phyloP scores from a whole-genome alignment of 2,888 invertebrate genomes.

The Melolontha melolontha region DNA sequence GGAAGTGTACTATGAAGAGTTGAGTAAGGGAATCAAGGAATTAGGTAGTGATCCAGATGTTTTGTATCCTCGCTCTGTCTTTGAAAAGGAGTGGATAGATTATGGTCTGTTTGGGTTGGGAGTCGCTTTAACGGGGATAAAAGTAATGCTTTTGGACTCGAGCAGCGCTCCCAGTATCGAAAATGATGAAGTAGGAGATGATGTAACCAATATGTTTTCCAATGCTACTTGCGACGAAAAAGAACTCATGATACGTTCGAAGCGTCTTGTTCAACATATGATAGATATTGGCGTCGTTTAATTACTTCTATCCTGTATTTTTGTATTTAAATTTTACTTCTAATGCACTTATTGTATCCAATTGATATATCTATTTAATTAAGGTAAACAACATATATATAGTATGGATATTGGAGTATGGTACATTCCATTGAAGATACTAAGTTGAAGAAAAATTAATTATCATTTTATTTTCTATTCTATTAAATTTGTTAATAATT shows the following conservation, averaged over 20 bases:
- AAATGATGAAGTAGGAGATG: neutral
- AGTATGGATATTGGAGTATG: too few species aligned
- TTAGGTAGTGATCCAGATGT: conserved; percentile 17
- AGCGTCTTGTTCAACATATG: neutral
- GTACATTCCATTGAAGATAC: too few species aligned
- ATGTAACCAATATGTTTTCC: neutral
- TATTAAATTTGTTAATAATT: too few species aligned
- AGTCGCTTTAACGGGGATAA: neutral
- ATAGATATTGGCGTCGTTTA: neutral
- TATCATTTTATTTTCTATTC: too few species aligned
- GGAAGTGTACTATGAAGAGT: conserved; percentile 9
- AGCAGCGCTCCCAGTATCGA: neutral
- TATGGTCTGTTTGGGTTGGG: conserved; percentile 4
- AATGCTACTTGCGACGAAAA: neutral
- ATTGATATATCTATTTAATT: too few species aligned
- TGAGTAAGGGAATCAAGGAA: conserved; percentile 12
- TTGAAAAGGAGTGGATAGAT: conserved; percentile 17
- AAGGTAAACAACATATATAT: too few species aligned
- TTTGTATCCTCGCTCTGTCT: conserved; percentile 9
- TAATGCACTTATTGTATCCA: too few species aligned
- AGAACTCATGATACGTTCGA: neutral
- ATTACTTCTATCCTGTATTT: too few species aligned
- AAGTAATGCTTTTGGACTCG: neutral
- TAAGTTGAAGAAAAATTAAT: too few species aligned
- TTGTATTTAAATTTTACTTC: too few species aligned